Evolutionary conservation across 2,113 vertebrate species (phyloP).

Genomic region (Cichladusa arquata): DNA sequence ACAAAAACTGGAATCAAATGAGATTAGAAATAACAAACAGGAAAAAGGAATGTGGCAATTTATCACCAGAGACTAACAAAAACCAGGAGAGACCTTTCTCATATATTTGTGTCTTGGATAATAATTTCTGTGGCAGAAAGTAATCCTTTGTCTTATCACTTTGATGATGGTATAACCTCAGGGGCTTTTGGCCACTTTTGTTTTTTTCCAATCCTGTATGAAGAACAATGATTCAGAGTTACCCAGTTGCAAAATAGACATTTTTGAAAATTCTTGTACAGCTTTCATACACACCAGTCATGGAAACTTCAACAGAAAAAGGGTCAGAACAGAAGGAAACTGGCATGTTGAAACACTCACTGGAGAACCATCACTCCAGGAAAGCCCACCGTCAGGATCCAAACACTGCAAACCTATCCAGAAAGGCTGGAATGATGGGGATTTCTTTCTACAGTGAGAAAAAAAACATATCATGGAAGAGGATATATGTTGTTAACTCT

Average conservation of each 20-base stretch:
- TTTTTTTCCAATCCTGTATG: neutral
- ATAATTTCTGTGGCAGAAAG: neutral
- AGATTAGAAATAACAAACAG: neutral
- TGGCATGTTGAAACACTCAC: slow-evolving; percentile 68
- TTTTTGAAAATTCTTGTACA: neutral
- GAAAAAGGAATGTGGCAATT: neutral
- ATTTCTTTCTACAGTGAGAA: slow-evolving; percentile 11
- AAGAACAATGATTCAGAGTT: neutral
- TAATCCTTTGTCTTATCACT: neutral
- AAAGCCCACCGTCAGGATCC: slow-evolving; percentile 76
- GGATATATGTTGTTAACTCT: neutral
- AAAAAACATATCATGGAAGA: neutral
- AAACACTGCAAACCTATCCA: slow-evolving; percentile 84
- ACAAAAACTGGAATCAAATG: neutral
- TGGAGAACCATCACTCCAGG: slow-evolving; percentile 83
- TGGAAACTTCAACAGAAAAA: neutral
- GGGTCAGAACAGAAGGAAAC: neutral
- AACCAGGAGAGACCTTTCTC: neutral
- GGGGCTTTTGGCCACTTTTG: neutral
- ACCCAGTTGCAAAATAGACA: neutral
- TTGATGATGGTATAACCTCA: neutral
- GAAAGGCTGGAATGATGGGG: slow-evolving; percentile 40
- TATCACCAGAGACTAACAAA: neutral
- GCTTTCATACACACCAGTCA: neutral
- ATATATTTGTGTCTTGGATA: neutral